Evolutionary conservation across 2,888 invertebrate genomes (phyloP).

Genomic region (Amphimallon solstitiale): DNA sequence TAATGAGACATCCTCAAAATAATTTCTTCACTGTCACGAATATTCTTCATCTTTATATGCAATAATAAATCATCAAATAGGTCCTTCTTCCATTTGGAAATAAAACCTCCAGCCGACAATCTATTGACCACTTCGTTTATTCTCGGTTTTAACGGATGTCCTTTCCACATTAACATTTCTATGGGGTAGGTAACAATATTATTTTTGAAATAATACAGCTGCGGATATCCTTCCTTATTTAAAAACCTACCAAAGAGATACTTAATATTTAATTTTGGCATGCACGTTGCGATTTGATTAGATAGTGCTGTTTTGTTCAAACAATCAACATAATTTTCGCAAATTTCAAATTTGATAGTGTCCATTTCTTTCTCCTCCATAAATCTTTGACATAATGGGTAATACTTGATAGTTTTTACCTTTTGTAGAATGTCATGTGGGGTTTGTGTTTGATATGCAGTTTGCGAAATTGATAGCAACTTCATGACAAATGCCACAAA

Average conservation of each 20-base stretch:
- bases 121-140: slow-evolving; percentile 51
- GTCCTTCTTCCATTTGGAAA: slow-evolving; percentile 47
- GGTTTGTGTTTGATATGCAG: slow-evolving; percentile 49
- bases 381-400: slow-evolving; percentile 45
- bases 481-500: slow-evolving; percentile 53
- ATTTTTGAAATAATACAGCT: slow-evolving; percentile 50
- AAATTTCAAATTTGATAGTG: slow-evolving; percentile 39
- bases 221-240: slow-evolving; percentile 44
- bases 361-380: slow-evolving; percentile 43
- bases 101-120: slow-evolving; percentile 52
- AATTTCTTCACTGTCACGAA: slow-evolving; percentile 14
- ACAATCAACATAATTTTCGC: slow-evolving; percentile 47
- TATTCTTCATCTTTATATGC: neutral
- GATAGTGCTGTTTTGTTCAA: slow-evolving; percentile 46
- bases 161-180: slow-evolving; percentile 55
- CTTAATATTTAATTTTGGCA: slow-evolving; percentile 51
- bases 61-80: slow-evolving; percentile 41
- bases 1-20: slow-evolving; percentile 40
- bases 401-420: slow-evolving; percentile 49
- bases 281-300: slow-evolving; percentile 49
- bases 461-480: slow-evolving; percentile 49
- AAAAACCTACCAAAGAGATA: slow-evolving; percentile 50
- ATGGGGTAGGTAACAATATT: slow-evolving; percentile 54
- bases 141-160: slow-evolving; percentile 52
- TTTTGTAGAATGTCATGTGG: slow-evolving; percentile 49